Base-by-base conservation (phyloP, 2,113 vertebrate species). In the Platycercus adscitus region DNA sequence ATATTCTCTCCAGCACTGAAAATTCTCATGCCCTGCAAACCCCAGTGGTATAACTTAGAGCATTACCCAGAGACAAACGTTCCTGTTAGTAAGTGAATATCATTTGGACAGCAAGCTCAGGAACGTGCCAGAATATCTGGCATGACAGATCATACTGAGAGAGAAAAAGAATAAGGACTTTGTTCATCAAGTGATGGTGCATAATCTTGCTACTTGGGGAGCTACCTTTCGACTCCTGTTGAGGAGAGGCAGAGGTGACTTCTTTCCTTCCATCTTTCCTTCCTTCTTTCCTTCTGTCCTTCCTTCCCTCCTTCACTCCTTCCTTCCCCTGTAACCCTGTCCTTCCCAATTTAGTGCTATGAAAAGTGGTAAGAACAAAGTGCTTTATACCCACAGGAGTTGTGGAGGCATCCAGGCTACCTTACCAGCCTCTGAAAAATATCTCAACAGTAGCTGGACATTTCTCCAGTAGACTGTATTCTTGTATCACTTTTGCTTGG, bases 11-110 rank as follows among this genome's bases (percentile, higher is more conserved):
- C 97, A 97, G 83, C 75, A 52, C 86, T 14, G 7, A 91, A 89
- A 96, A 97, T 98, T 98, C 98, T 98, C 97, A 98, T 96, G 97
- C 96, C 95, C 97, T 97, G 86, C 85, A 98, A 97, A 96, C 65
- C 91, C 81, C 89, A 83, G 82, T 13, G 29, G 79, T 82, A 87
- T 82, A 93, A 85, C 85, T 68, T 91, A 61, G 50, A 96, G 86
- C 89, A 96, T 89, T 95, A 93, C 70, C 70, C 93, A 85, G 77
- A 96, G 88, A 97, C 91, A 97, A 98, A 91, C 10, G 39, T 68
- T 96, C 89, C 82, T 63, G 85, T 96, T 96, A 88, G 95, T 58
- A 89, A 90, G 35, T 65, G 91, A 96, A 81, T 87, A 79, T 85
- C 76, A 4, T 88, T 89, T 84, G 95, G 96, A 95, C 84, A 91